Evolutionary conservation across 2,113 vertebrate species (phyloP), one percentile per base, ranked within the genome.

Genomic region (Pipa parva): DNA sequence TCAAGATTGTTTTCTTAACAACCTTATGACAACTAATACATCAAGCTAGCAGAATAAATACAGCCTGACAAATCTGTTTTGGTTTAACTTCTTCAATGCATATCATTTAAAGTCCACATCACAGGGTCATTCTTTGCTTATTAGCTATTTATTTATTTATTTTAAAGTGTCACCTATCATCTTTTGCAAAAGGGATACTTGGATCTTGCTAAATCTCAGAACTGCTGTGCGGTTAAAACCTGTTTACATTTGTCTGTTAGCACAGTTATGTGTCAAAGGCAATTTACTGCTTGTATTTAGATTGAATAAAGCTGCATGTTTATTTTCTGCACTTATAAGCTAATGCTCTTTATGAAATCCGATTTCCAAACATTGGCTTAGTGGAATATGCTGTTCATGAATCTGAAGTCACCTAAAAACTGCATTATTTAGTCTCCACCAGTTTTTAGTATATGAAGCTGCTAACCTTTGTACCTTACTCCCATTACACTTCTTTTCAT

Each of bases 1-100:
- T 67, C 64, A 67, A 33, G 28, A 20, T 48, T 37, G 31, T 39
- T 58, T 67, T 63, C 59, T 59, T 28, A 36, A 50, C 57, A 22
- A 37, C 27, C 17, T 15, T 55, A 59, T 67, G 55, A 67, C 54
- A 67, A 58, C 64, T 33, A 67, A 67, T 59, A 67, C 55, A 67
- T 67, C 64, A 67, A 59, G 57, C 58, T 42, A 50, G 36, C 55
- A 67, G 36, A 59, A 50, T 51, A 59, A 67, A 50, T 20, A 3
- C 5, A 20, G 29, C 37, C 18, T 24, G 31, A 59, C 55, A 67
- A 58, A 67, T 67, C 24, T 28, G n/a, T 7, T 31, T 27, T 7
- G 20, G 28, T 45, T 58, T 59, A 59, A 67, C 64, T 50, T 55
- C 42, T 48, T 67, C 27, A 42, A n/a, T 1, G 3, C 39, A 42